Evolutionary conservation across 2,888 invertebrate species (phyloP), one percentile per base, ranked within the genome.

Genomic region (Caenorhabditis imperialis): DNA sequence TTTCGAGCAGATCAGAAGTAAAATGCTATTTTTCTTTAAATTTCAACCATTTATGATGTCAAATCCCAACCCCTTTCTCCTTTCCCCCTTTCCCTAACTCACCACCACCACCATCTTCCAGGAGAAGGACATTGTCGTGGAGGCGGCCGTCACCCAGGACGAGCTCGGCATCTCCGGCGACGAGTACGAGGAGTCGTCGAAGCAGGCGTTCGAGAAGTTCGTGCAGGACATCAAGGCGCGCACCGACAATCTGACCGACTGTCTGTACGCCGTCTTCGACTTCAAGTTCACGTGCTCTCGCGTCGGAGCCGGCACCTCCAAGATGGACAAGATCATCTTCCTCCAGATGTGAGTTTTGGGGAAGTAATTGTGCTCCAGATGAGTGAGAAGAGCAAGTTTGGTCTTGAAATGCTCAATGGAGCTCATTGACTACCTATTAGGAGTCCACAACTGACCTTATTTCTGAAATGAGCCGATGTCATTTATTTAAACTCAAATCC

Each of bases 301-400:
- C 60, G 95, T 96, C 90, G 96, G 96, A 89, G 96, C 96, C 88
- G 94, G 95, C 84, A 95, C 95, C 89, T 91, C 91, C 84, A 96
- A 95, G 92, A 96, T 96, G 93, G 95, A 96, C 90, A 96, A 96
- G 90, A 91, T 96, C 86, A 94, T 97, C 92, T 93, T 96, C 89
- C 95, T 97, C 94, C 94, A 94, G 89, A 96, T 96, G 96, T 89
- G 73, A 80, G 84, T 57, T 6, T 12, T 50, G n/a, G n/a, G n/a
- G n/a, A n/a, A n/a, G n/a, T n/a, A n/a, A n/a, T n/a, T n/a, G n/a
- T n/a, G n/a, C n/a, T n/a, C n/a, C n/a, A n/a, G n/a, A n/a, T n/a
- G n/a, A n/a, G n/a, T n/a, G n/a, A n/a, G n/a, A n/a, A n/a, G n/a
- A n/a, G n/a, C n/a, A n/a, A n/a, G n/a, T n/a, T n/a, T n/a, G n/a